Evolutionary conservation across 2,888 invertebrate species (phyloP), one percentile per base, ranked within the genome.

Genomic region (Macrosiphum euphorbiae): DNA sequence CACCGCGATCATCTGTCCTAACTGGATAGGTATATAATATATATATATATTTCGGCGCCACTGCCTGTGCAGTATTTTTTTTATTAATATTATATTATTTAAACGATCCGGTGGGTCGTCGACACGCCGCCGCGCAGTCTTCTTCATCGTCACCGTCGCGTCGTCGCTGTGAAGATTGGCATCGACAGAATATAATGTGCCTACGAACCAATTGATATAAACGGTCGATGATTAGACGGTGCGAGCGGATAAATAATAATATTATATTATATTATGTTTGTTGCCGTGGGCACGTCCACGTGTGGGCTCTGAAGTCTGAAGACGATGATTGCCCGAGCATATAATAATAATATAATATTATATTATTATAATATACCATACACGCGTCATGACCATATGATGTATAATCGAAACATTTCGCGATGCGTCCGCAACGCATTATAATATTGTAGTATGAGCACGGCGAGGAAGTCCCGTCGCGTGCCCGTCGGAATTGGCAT

Each of bases 171-270:
- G 11, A 35, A 90, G 90, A 90, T 90, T 90, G 90, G 26, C 58
- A 89, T 89, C 67, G 52, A 47, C 67, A 11, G n/a, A n/a, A 78
- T 78, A 58, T 58, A 8, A n/a, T 26, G 47, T 90, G 61, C 61
- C 88, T 58, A 88, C 89, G 58, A 61, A 89, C 58, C 58, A 26
- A 67, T 90, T 90, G 67, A 67, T 67, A 67, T 90, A 90, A 78
- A 90, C 67, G 67, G 47, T n/a, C 55, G 88, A 88, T 52, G 88
- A 88, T 88, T 88, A 89, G 61, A 61, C 47, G 7, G 47, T 47
- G 47, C 10, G 67, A 35, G 20, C n/a, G 67, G 26, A 41, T 41
- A 88, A 41, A 58, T 41, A 87, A 44, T 86, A 86, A 35, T 52
- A 52, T 50, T 13, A 87, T 50, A 44, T 85, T 85, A 85, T 26